Evolutionary conservation across 2,888 invertebrate genomes (phyloP).

Genomic region (Abscondita cerata): DNA sequence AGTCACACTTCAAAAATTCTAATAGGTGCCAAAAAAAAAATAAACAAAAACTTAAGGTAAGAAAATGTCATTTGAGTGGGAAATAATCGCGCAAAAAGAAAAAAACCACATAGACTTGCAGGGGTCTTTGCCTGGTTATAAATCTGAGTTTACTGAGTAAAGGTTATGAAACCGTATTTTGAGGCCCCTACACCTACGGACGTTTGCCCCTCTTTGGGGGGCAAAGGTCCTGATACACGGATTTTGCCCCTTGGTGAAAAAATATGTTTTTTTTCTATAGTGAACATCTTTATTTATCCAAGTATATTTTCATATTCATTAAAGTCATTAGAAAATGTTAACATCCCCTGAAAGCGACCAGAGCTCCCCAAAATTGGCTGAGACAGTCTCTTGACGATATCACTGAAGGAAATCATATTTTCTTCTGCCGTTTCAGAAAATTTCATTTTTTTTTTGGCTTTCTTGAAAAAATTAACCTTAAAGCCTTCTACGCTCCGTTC

Average conservation of each 20-base stretch:
- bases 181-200: background rate
- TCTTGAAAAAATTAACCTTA: background rate
- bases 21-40: too few species aligned
- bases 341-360: background rate
- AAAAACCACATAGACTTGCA: too few species aligned
- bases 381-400: background rate
- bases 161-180: background rate
- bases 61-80: too few species aligned
- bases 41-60: too few species aligned
- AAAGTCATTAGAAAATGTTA: background rate
- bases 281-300: too few species aligned
- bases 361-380: background rate
- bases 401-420: background rate
- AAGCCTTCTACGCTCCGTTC: background rate
- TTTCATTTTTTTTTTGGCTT: background rate
- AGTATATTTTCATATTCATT: background rate
- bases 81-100: too few species aligned
- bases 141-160: too few species aligned
- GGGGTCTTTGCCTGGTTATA: too few species aligned
- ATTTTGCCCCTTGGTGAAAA: background rate
- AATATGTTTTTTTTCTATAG: background rate
- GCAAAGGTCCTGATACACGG: too few species aligned
- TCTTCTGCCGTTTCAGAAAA: too few species aligned
- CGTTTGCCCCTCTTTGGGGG: too few species aligned
- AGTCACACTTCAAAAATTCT: too few species aligned